A percentile compares a stretch with the other conserved stretches of the same genome.
phyloP scores from a whole-genome alignment of 2,113 vertebrate genomes.

The Pristiophorus japonicus region DNA sequence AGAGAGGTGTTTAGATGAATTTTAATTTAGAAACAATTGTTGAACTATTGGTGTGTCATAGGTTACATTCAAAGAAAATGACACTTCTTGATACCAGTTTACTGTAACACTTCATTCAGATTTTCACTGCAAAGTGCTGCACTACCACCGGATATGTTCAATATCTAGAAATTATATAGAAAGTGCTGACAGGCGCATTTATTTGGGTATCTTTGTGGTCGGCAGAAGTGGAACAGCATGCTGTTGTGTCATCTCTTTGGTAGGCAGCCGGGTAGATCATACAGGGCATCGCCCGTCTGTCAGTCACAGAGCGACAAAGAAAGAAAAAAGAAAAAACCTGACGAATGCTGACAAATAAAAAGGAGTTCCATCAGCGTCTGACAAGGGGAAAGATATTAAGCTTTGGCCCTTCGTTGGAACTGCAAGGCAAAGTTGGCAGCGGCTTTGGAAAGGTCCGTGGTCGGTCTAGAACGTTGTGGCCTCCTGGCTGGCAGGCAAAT shows the following conservation, averaged over 20 bases:
- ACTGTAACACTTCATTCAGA: background rate
- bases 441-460: no score
- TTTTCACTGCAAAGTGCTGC: background rate
- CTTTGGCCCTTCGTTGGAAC: no score
- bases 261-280: background rate
- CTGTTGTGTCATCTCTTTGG: background rate
- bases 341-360: no score
- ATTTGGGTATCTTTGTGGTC: constrained; percentile 29
- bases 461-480: no score
- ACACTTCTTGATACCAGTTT: background rate
- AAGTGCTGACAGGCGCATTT: background rate
- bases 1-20: background rate
- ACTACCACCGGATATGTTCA: background rate
- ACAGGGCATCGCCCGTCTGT: no score
- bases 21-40: constrained; percentile 27
- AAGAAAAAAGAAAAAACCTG: no score
- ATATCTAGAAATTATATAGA: background rate
- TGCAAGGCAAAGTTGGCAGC: no score
- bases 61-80: constrained; percentile 14
- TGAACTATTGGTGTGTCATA: background rate
- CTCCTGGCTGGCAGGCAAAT: no score
- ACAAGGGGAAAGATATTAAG: no score
- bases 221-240: background rate
- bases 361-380: no score
- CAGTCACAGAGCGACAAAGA: no score